Conservation (phyloP, 2,888 invertebrate species). For the Diarsia rubi region DNA sequence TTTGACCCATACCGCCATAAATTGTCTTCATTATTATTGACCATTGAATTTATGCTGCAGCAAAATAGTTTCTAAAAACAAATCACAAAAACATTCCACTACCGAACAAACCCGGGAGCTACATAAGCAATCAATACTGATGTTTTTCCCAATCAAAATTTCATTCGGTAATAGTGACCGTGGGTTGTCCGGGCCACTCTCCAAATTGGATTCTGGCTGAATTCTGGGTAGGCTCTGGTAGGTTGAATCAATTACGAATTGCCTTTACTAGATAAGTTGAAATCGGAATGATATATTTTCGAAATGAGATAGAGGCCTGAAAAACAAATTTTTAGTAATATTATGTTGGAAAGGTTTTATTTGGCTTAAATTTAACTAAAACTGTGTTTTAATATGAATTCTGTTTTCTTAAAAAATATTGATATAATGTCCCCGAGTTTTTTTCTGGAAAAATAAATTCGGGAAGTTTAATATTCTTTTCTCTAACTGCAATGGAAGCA, state of each 20-base stretch:
- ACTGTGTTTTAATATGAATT: neutral
- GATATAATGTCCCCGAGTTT: neutral
- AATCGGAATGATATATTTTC: conserved; percentile 44
- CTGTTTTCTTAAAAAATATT: neutral
- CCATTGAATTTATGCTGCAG: neutral
- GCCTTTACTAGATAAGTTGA: conserved; percentile 29
- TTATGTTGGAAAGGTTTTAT: neutral
- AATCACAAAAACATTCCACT: conserved; percentile 17
- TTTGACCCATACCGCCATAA: neutral
- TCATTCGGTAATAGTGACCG: conserved; percentile 65
- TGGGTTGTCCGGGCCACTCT: conserved; percentile 58
- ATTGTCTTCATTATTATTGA: neutral
- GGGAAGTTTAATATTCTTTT: neutral
- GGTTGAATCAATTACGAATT: conserved; percentile 56
- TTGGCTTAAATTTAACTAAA: conserved; percentile 1
- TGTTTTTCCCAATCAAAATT: conserved; percentile 68
- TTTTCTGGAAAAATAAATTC: neutral
- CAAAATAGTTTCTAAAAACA: conserved; percentile 3
- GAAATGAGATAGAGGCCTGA: conserved; percentile 35
- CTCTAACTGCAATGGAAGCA: neutral
- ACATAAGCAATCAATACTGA: conserved; percentile 49
- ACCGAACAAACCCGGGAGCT: conserved; percentile 30
- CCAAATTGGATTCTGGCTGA: conserved; percentile 62
- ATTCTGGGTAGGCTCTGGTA: conserved; percentile 43
- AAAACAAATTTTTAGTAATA: conserved; percentile 6